A percentile compares a stretch with the other conserved stretches of the same genome.
These are phyloP conservation scores for Battus philenor DNA, from an alignment of 1,140 invertebrate genomes.

Conservation along the genomic window DNA sequence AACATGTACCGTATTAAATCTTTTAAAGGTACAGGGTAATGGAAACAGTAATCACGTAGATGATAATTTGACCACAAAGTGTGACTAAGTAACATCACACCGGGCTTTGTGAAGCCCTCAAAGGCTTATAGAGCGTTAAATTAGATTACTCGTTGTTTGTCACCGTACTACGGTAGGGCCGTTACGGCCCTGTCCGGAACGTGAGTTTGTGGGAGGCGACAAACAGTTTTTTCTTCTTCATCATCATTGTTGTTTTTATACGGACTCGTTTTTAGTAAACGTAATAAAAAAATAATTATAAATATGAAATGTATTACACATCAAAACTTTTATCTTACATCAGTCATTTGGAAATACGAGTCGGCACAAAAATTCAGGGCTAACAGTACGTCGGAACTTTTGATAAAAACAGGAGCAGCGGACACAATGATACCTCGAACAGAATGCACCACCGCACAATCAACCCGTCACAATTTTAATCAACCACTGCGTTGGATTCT, in stretches of 20 bases:
- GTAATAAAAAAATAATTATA: no score
- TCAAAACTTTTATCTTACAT: no score
- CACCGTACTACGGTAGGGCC: conserved; percentile 23
- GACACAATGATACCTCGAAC: neutral
- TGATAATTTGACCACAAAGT: conserved; percentile 18
- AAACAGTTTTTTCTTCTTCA: conserved; percentile 16
- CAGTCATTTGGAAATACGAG: no score
- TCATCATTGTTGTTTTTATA: no score
- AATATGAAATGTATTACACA: no score
- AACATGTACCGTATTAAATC: no score
- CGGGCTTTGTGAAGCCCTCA: conserved; percentile 21
- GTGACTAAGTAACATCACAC: conserved; percentile 13
- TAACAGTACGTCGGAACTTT: no score
- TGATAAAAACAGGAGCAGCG: neutral
- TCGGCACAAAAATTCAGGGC: no score
- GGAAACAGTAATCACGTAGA: conserved; percentile 11
- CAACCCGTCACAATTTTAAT: conserved; percentile 72
- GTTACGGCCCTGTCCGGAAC: conserved; percentile 36
- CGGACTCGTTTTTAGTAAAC: no score
- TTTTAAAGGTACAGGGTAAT: no score
- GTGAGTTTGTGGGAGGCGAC: conserved; percentile 12
- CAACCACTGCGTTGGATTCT: conserved; percentile 57
- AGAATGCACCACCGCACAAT: conserved; percentile 41
- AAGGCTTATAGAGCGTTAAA: conserved; percentile 37
- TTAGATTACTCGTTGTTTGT: conserved; percentile 46